These are phyloP conservation scores for Pachydiplax longipennis DNA, from an alignment of 2,888 invertebrate species.

Conservation along the genomic window DNA sequence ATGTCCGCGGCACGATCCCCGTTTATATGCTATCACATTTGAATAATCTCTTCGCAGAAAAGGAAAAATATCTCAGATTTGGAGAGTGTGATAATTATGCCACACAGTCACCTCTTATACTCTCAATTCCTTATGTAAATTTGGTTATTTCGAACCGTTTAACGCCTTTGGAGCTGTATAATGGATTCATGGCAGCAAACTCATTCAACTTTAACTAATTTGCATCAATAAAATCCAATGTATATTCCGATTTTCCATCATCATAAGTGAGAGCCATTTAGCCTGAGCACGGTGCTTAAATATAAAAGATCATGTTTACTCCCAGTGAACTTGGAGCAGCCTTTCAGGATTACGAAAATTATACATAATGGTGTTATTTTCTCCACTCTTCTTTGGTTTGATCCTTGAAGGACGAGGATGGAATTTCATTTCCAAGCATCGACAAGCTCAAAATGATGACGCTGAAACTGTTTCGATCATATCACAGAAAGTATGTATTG, in stretches of 20 bases:
- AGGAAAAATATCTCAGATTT: neutral
- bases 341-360: neutral
- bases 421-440: neutral
- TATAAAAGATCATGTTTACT: neutral
- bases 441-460: neutral
- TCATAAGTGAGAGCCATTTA: neutral
- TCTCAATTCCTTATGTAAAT: neutral
- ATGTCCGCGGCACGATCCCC: neutral
- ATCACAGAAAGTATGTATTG: too few species aligned
- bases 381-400: neutral
- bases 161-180: neutral
- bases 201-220: neutral
- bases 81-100: neutral
- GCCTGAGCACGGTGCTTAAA: neutral
- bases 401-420: neutral
- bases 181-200: neutral
- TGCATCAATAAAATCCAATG: neutral
- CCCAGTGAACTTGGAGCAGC: neutral
- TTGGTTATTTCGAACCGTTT: neutral
- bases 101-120: neutral
- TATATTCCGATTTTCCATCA: neutral
- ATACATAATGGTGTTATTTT: neutral
- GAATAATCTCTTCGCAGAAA: neutral
- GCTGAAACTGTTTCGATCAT: too few species aligned
- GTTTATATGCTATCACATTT: neutral